These are phyloP conservation scores for Thecophora atra DNA, from an alignment of 2,888 invertebrate species.

Conservation along the genomic window DNA sequence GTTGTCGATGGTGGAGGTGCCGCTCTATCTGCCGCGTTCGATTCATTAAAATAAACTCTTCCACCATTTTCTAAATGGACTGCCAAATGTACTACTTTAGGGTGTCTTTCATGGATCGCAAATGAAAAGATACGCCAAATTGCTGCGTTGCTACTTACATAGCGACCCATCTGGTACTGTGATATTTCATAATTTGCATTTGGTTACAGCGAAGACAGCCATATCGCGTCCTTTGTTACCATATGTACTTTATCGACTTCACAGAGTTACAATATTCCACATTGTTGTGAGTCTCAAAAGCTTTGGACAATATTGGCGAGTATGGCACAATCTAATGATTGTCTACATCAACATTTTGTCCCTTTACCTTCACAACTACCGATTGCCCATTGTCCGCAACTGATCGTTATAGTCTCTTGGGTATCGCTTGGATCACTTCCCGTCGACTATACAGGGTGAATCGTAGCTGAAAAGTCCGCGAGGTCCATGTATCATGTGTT, in stretches of 20 bases:
- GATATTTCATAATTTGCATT: conserved; percentile 33
- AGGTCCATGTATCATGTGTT: conserved; percentile 57
- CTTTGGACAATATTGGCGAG: conserved; percentile 55
- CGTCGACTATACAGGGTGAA: conserved; percentile 36
- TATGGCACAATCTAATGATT: conserved; percentile 59
- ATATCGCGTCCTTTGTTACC: conserved; percentile 15
- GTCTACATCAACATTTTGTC: conserved; percentile 45
- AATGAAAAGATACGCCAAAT: conserved; percentile 43
- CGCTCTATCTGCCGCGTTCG: conserved; percentile 41
- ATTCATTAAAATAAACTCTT: conserved; percentile 55
- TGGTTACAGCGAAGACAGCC: conserved; percentile 23
- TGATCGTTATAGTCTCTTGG: conserved; percentile 29
- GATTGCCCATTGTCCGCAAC: conserved; percentile 37
- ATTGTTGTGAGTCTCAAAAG: conserved; percentile 55
- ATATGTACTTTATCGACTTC: conserved; percentile 31
- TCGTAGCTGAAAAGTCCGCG: conserved; percentile 48
- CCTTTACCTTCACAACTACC: conserved; percentile 37
- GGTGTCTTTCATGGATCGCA: conserved; percentile 44
- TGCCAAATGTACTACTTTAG: conserved; percentile 43
- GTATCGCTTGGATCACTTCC: conserved; percentile 36
- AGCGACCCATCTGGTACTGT: conserved; percentile 43
- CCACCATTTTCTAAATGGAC: conserved; percentile 48
- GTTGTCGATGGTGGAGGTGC: conserved; percentile 40
- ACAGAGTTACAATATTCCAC: conserved; percentile 61
- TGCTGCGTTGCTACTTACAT: conserved; percentile 45